These are phyloP conservation scores for Diadegma fenestrale DNA, from an alignment of 2,888 invertebrate species.

Conservation along the genomic window DNA sequence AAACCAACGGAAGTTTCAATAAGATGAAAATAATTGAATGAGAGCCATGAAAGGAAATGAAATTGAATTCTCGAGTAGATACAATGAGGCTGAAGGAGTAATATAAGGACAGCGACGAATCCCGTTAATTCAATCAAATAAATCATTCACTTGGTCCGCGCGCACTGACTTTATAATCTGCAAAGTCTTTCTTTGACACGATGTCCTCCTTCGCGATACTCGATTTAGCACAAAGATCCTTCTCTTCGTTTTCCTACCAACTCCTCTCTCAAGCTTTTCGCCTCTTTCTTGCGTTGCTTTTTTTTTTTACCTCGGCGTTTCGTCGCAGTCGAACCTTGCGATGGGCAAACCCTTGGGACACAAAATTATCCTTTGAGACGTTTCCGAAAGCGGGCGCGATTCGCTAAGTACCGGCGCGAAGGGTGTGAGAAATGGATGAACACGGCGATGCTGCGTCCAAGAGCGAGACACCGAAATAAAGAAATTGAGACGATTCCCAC, in stretches of 20 bases:
- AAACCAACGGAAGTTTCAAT: background rate
- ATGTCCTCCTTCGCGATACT: constrained; percentile 59
- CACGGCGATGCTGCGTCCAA: background rate
- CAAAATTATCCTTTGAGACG: constrained; percentile 60
- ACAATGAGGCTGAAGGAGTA: constrained; percentile 1
- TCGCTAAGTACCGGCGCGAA: constrained; percentile 53
- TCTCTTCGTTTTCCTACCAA: constrained; percentile 22
- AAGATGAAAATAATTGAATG: constrained; percentile 29
- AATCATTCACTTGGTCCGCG: constrained; percentile 54
- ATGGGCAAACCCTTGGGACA: constrained; percentile 45
- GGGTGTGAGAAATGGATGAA: constrained; percentile 9
- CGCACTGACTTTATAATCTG: constrained; percentile 59
- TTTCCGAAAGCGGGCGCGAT: constrained; percentile 51
- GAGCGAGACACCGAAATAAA: constrained; percentile 30
- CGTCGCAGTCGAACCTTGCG: constrained; percentile 33
- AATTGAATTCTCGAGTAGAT: constrained; percentile 37
- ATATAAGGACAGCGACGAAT: constrained; percentile 43
- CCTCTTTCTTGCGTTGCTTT: constrained; percentile 6
- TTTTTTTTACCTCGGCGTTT: constrained; percentile 22
- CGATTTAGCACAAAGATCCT: constrained; percentile 56
- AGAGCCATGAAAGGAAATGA: constrained; percentile 16
- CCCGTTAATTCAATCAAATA: constrained; percentile 62
- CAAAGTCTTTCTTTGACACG: constrained; percentile 65
- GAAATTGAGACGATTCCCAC: constrained; percentile 24
- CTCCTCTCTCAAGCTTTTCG: background rate